phyloP scores from a whole-genome alignment of 2,888 invertebrate species.

The Mesorhabditis sp. region DNA sequence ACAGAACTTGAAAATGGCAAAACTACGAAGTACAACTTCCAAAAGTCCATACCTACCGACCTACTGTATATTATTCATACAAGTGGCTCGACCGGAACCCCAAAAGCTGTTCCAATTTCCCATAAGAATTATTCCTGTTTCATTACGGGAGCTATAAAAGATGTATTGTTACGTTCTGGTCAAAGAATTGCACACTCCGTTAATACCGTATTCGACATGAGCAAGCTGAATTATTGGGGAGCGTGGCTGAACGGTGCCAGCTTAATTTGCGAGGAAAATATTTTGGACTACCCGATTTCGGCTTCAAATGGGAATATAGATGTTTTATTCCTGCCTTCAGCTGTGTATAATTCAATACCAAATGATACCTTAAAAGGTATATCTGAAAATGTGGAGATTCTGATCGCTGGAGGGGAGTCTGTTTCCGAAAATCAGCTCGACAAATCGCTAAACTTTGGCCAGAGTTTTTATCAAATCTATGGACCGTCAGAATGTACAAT shows the following conservation, averaged over 20 bases:
- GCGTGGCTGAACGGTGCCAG: constrained; percentile 29
- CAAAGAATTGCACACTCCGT: constrained; percentile 40
- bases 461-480: constrained; percentile 41
- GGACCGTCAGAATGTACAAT: constrained; percentile 53
- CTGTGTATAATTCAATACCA: constrained; percentile 44
- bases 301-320: constrained; percentile 11
- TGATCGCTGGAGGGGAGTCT: constrained; percentile 51
- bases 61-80: constrained; percentile 48
- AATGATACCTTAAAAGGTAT: constrained; percentile 22
- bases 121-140: constrained; percentile 36
- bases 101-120: constrained; percentile 48
- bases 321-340: constrained; percentile 42
- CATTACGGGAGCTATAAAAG: constrained; percentile 27
- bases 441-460: constrained; percentile 9
- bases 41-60: constrained; percentile 11
- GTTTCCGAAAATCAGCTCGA: constrained; percentile 24
- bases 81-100: constrained; percentile 50
- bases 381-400: constrained; percentile 16
- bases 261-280: constrained; percentile 18
- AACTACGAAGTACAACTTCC: not conserved
- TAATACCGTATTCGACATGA: constrained; percentile 49
- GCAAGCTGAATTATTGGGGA: constrained; percentile 46
- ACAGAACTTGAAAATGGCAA: not conserved
- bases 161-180: constrained; percentile 25
- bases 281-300: not conserved